Base-by-base conservation (phyloP, 2,113 vertebrate genomes). In the Pseudois nayaur region DNA sequence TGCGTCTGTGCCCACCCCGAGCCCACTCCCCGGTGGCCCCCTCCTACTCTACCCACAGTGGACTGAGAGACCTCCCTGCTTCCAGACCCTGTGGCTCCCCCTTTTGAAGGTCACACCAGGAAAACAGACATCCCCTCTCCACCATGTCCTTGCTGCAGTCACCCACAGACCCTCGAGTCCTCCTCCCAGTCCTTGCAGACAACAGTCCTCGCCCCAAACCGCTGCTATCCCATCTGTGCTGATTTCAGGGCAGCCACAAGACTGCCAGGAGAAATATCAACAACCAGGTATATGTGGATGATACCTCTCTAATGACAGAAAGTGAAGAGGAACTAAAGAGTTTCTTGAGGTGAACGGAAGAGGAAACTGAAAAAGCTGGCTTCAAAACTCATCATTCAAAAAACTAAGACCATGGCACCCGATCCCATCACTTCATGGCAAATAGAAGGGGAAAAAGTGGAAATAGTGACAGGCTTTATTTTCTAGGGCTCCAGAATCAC, bases 81-180 rank as follows among this genome's bases (percentile, higher is more conserved):
- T 29, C 78, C 40, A 71, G 40, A 33, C 19, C 21, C 11, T 33
- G 6, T 33, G 87, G 43, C 31, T n/a, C 6, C 50, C 60, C 23
- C 8, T 33, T 59, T 12, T 40, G 71, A 59, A 81, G 55, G 25
- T 52, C 40, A 43, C 4, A 45, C 6, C 52, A 6, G 17, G 50
- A 50, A 43, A 48, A 40, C 1, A 92, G 74, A 40, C 25, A 36
- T 6, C 3, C 33, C 1, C 25, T 27, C 13, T 6, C 31, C 2
- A 10, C 54, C 5, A 1, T 40, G 57, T 21, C 76, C 83, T 54
- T 31, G 36, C 84, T 54, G 10, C 64, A 54, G 60, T 40, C 6
- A 0, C 19, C 60, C 40, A 31, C 13, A 36, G 29, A 19, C 29
- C 19, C 31, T n/a, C 1, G 0, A 19, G 31, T 13, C 29, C 45